phyloP scores from a whole-genome alignment of 2,888 invertebrate species.

The Amblyjoppa fuscipennis region DNA sequence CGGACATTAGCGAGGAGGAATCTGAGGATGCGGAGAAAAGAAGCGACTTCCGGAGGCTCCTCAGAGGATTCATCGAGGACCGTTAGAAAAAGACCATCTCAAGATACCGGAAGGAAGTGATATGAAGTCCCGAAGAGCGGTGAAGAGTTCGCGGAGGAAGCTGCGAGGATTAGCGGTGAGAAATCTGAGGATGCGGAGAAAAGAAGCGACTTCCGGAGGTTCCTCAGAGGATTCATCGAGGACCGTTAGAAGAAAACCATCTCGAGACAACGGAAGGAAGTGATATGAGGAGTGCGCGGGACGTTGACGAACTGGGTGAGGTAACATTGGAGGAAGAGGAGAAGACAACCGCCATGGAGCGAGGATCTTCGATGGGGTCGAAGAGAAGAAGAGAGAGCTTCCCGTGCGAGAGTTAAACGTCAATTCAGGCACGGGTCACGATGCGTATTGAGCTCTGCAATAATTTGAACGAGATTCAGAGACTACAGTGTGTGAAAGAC shows the following conservation, averaged over 20 bases:
- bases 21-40: background rate
- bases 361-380: background rate
- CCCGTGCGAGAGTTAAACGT: background rate
- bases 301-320: background rate
- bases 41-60: background rate
- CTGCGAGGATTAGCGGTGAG: background rate
- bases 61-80: background rate
- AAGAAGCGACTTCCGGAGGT: background rate
- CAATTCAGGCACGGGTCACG: background rate
- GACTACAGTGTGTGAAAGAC: constrained; percentile 31
- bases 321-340: background rate
- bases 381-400: background rate
- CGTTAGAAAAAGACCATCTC: background rate
- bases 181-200: background rate
- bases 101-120: background rate
- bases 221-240: background rate
- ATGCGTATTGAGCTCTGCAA: constrained; percentile 21
- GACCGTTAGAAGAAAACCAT: background rate
- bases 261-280: background rate
- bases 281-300: background rate
- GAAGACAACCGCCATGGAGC: background rate
- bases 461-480: constrained; percentile 31
- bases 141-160: background rate
- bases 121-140: too few relatives aligned
- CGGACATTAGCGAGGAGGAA: background rate